phyloP scores from a whole-genome alignment of 2,888 invertebrate genomes.

The Calameuta filiformis region DNA sequence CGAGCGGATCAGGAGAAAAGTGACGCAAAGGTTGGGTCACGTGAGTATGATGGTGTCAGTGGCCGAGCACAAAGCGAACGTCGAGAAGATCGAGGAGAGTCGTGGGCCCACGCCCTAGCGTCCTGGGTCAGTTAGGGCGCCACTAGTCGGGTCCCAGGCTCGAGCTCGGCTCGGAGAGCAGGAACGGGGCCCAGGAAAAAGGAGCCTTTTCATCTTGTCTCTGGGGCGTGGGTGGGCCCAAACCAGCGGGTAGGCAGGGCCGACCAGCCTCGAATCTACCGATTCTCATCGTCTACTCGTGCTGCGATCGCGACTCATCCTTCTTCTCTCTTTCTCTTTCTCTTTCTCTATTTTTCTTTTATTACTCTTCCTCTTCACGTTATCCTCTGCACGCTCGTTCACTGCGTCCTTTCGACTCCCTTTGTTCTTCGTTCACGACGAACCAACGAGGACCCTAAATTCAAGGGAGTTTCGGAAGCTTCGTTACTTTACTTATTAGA shows the following conservation, averaged over 20 bases:
- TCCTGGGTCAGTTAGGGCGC: conserved; percentile 43
- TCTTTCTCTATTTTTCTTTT: conserved; percentile 9
- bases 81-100: not conserved
- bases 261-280: conserved; percentile 29
- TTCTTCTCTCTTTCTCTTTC: conserved; percentile 17
- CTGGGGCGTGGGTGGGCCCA: conserved; percentile 52
- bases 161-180: conserved; percentile 13
- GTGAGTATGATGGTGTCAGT: conserved; percentile 47
- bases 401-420: not conserved
- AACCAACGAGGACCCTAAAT: not conserved
- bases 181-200: conserved; percentile 25
- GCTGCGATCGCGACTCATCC: not conserved
- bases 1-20: conserved; percentile 25
- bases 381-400: not conserved
- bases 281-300: conserved; percentile 19
- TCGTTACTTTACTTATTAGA: not conserved
- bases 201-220: conserved; percentile 41
- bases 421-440: not conserved
- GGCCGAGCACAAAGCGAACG: conserved; percentile 42
- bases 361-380: not conserved
- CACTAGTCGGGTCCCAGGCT: conserved; percentile 45
- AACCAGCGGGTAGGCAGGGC: conserved; percentile 46
- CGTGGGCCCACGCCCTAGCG: not conserved
- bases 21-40: conserved; percentile 35
- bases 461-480: not conserved